These are phyloP conservation scores for Aurelia aurita complex sp. Pacific DNA, from an alignment of 30 jellyfish, hydroid and myxozoan species.

Conservation along the genomic window DNA sequence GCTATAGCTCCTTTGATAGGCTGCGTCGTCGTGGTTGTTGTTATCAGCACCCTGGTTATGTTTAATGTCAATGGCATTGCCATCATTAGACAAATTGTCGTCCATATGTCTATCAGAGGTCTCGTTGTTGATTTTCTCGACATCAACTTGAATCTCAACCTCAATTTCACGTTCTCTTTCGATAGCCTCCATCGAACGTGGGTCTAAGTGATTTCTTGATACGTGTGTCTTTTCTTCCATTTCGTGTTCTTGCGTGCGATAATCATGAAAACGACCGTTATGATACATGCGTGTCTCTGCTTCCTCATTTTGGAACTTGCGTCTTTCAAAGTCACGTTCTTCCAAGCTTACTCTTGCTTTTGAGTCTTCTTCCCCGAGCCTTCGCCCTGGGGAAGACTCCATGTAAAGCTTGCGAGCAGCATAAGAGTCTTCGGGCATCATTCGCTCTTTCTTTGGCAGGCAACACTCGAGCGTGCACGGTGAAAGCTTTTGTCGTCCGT, in stretches of 20 bases:
- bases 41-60: no score
- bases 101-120: no score
- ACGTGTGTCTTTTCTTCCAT: background rate
- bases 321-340: no score
- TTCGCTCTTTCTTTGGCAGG: slow-evolving; percentile 44
- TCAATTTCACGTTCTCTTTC: slow-evolving; percentile 9
- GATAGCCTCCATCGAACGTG: background rate
- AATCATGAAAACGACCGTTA: background rate
- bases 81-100: no score
- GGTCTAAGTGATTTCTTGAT: background rate
- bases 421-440: background rate
- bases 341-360: background rate
- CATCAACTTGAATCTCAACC: slow-evolving; percentile 31
- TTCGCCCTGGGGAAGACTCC: background rate
- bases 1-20: background rate
- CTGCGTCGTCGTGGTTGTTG: no score
- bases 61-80: no score
- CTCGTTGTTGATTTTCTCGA: slow-evolving; percentile 3
- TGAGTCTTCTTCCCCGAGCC: background rate
- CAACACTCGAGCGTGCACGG: slow-evolving; percentile 60
- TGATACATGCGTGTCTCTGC: background rate
- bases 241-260: background rate
- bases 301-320: background rate
- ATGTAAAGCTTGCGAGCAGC: background rate
- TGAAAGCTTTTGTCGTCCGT: slow-evolving; percentile 10